phyloP scores from a whole-genome alignment of 1,140 invertebrate species.

The Lordiphosa clarofinis region DNA sequence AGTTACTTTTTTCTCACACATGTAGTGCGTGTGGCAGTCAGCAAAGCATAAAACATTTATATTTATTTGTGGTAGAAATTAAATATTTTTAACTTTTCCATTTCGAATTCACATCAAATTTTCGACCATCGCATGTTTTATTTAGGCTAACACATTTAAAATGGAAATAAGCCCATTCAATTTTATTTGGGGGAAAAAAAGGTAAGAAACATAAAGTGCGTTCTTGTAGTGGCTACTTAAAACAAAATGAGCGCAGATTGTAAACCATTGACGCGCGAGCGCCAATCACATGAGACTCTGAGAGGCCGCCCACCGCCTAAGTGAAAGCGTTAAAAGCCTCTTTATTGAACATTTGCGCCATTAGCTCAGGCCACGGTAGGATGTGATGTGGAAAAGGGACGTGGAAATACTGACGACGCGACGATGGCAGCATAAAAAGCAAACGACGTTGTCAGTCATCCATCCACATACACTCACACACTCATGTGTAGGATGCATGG shows the following conservation, averaged over 20 bases:
- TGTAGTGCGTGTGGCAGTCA: too few species aligned
- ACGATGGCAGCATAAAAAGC: conserved; percentile 50
- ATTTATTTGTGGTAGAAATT: too few species aligned
- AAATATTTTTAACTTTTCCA: conserved; percentile 35
- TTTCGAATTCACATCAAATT: conserved; percentile 25
- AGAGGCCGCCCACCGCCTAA: not conserved
- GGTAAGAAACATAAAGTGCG: conserved; percentile 46
- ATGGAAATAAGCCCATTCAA: conserved; percentile 1
- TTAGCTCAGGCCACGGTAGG: conserved; percentile 50
- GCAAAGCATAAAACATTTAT: too few species aligned
- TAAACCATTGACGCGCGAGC: conserved; percentile 22
- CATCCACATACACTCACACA: conserved; percentile 8
- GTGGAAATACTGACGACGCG: conserved; percentile 39
- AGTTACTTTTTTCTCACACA: too few species aligned
- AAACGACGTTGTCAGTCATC: conserved; percentile 68
- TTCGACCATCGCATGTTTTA: conserved; percentile 9
- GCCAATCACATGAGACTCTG: conserved; percentile 26
- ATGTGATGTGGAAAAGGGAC: conserved; percentile 2
- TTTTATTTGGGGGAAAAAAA: conserved; percentile 33
- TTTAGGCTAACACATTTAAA: conserved; percentile 22
- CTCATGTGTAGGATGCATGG: conserved; percentile 10
- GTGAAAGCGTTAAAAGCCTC: conserved; percentile 65
- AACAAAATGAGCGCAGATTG: conserved; percentile 48
- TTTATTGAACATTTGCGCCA: conserved; percentile 77
- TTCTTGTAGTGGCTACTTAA: conserved; percentile 44